Percentiles rank a stretch among this genome's conserved stretches.
Conservation (phyloP, 2,888 invertebrate genomes). For the Brenthis ino region DNA sequence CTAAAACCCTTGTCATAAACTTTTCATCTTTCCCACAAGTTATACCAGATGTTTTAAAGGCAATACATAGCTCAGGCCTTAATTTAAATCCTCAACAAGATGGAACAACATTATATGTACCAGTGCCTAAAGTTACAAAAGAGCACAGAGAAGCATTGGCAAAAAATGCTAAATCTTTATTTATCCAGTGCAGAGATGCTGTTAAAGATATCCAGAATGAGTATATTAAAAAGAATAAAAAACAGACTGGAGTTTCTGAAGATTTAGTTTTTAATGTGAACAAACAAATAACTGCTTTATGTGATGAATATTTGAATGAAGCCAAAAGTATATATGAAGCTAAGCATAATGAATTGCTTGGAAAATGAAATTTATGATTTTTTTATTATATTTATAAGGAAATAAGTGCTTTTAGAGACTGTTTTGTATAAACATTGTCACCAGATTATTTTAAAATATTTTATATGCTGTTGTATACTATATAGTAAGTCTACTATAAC, state of each 20-base stretch:
- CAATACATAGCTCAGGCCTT: constrained; percentile 91
- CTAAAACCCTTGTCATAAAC: constrained; percentile 92
- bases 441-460: not conserved
- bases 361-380: constrained; percentile 60
- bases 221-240: constrained; percentile 87
- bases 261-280: constrained; percentile 86
- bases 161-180: constrained; percentile 92
- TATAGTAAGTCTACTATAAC: not conserved
- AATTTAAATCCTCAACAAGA: constrained; percentile 97
- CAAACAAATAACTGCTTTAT: constrained; percentile 86
- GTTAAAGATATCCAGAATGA: constrained; percentile 90
- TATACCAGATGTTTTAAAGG: constrained; percentile 89
- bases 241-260: constrained; percentile 85
- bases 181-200: constrained; percentile 88
- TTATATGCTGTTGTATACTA: not conserved
- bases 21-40: constrained; percentile 93
- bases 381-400: not conserved
- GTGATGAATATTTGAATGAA: constrained; percentile 84
- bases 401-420: constrained; percentile 11
- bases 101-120: constrained; percentile 93
- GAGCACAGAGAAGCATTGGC: constrained; percentile 95
- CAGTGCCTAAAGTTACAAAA: constrained; percentile 95
- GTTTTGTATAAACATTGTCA: too few relatives aligned
- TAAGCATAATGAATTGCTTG: constrained; percentile 90
- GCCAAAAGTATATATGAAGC: constrained; percentile 75